These are phyloP conservation scores for Pseudoatta argentina DNA, from an alignment of 1,140 invertebrate species.

Conservation along the genomic window DNA sequence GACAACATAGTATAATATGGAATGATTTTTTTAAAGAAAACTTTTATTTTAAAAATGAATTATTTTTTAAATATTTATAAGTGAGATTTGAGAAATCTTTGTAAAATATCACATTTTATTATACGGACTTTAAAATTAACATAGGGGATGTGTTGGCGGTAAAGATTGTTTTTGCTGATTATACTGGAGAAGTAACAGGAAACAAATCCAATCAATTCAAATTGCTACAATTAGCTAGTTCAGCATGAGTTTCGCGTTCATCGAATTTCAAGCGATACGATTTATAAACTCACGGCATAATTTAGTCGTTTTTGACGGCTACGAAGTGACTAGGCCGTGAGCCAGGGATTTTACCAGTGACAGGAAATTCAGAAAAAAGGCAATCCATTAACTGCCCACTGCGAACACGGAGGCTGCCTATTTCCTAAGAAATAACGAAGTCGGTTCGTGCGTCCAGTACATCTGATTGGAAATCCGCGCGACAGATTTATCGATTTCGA, in stretches of 20 bases:
- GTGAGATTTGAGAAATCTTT: background rate
- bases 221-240: conserved; percentile 8
- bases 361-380: conserved; percentile 52
- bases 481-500: conserved; percentile 67
- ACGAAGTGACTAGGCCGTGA: background rate
- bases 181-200: background rate
- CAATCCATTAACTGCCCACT: conserved; percentile 61
- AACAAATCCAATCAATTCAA: background rate
- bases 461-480: conserved; percentile 52
- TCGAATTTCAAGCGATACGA: conserved; percentile 26
- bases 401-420: conserved; percentile 43
- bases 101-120: background rate
- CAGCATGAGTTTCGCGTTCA: background rate
- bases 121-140: background rate
- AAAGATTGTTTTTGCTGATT: background rate
- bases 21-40: too few species aligned
- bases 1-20: background rate
- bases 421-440: conserved; percentile 59
- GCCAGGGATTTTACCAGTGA: background rate
- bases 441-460: conserved; percentile 47
- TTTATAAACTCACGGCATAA: conserved; percentile 1
- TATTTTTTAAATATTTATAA: conserved; percentile 11
- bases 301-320: conserved; percentile 15
- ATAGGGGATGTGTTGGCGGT: background rate
- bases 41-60: background rate